phyloP scores from a whole-genome alignment of 2,797 vertebrate genomes.

The Hipposideros larvatus region DNA sequence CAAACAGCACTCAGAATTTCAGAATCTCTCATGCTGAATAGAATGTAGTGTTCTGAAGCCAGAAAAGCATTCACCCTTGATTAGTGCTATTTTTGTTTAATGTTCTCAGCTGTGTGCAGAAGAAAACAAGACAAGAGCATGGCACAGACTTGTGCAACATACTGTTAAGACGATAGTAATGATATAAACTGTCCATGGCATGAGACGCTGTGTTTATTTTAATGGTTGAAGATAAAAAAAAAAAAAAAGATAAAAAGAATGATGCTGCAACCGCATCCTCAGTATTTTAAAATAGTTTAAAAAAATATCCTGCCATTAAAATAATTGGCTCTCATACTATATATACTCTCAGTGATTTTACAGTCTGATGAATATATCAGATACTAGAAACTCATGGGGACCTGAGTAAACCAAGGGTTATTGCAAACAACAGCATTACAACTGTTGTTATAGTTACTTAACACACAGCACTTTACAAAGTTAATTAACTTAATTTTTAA shows the following conservation, averaged over 20 bases:
- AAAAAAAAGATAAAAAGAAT: neutral
- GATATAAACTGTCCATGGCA: neutral
- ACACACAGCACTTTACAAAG: neutral
- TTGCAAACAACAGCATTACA: neutral
- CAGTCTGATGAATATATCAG: neutral
- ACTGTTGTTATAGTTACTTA: neutral
- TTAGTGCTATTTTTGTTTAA: constrained; percentile 63
- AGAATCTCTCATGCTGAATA: constrained; percentile 45
- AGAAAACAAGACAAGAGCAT: neutral
- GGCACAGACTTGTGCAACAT: fast-evolving
- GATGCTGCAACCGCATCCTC: neutral
- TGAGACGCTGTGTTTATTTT: neutral
- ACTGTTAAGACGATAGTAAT: neutral
- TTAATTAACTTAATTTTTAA: neutral
- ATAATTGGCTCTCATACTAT: neutral
- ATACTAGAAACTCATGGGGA: neutral
- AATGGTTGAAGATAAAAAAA: neutral
- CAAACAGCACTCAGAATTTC: neutral
- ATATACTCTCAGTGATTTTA: neutral
- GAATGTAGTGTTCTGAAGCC: constrained; percentile 38
- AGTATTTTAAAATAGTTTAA: neutral
- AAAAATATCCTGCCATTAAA: neutral
- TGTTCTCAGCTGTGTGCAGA: constrained; percentile 14
- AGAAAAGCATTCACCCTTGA: neutral
- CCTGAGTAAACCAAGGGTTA: neutral